Percentiles rank a stretch among this genome's conserved stretches.
phyloP scores from a whole-genome alignment of 2,797 vertebrate genomes.

The Manis pentadactyla region DNA sequence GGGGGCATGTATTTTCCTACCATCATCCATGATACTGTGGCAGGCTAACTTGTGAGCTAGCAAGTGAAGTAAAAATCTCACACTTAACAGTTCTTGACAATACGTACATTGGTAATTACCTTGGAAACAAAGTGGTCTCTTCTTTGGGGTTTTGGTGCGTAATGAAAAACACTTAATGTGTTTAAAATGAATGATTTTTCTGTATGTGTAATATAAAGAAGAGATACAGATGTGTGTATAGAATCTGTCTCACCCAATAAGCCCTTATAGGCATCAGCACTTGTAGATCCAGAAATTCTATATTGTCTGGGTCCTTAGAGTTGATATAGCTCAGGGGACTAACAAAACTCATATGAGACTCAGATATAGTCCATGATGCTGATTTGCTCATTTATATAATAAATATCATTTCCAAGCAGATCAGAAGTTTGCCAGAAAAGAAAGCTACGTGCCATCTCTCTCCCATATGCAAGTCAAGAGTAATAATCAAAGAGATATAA shows the following conservation, averaged over 20 bases:
- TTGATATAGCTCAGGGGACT: not conserved
- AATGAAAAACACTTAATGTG: not conserved
- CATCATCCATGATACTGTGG: not conserved
- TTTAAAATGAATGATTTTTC: constrained; percentile 21
- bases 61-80: not conserved
- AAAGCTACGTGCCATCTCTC: not conserved
- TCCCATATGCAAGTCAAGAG: not conserved
- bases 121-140: not conserved
- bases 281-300: not conserved
- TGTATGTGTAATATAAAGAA: not conserved
- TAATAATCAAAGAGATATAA: not conserved
- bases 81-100: not conserved
- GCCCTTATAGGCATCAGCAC: not conserved
- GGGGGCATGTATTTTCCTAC: not conserved
- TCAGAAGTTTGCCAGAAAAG: constrained; percentile 19
- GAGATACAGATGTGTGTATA: not conserved
- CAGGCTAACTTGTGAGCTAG: not conserved
- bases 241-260: not conserved
- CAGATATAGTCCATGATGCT: not conserved
- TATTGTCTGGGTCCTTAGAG: not conserved
- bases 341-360: not conserved
- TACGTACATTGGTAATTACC: not conserved
- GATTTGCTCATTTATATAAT: not conserved
- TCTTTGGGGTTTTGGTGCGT: constrained; percentile 27
- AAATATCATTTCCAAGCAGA: constrained; percentile 3